Conservation (phyloP, 2,888 invertebrate genomes). For the Eilema griseolum region DNA sequence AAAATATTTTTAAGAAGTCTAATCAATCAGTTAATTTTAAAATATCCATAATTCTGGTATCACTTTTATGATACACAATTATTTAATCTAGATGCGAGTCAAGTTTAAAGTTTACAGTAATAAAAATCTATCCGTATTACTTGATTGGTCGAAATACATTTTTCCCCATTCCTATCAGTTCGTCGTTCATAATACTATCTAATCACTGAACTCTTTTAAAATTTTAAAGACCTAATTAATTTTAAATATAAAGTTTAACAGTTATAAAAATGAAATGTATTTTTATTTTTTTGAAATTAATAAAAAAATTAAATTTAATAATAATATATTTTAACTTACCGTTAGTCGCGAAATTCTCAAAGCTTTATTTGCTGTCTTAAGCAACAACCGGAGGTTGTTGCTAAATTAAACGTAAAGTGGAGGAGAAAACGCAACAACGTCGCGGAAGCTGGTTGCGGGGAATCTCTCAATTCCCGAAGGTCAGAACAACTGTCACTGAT, state of each 20-base stretch:
- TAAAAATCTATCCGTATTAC: background rate
- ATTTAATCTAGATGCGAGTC: background rate
- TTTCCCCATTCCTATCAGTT: too few species aligned
- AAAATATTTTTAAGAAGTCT: background rate
- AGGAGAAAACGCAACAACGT: constrained; percentile 50
- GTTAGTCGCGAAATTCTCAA: constrained; percentile 88
- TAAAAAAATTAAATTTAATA: too few species aligned
- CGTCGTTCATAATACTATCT: background rate
- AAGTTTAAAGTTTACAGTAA: background rate
- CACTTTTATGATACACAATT: background rate
- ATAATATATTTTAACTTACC: constrained; percentile 69
- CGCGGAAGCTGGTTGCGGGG: constrained; percentile 60
- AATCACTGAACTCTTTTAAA: too few species aligned
- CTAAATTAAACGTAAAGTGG: constrained; percentile 64
- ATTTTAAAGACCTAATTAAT: background rate
- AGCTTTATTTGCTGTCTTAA: constrained; percentile 83
- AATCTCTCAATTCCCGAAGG: constrained; percentile 44
- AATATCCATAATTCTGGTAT: background rate
- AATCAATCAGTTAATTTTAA: background rate
- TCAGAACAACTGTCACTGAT: constrained; percentile 52
- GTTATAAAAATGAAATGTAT: background rate
- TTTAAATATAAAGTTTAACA: background rate
- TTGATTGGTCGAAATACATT: background rate
- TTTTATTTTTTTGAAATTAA: background rate
- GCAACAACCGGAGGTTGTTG: constrained; percentile 86